phyloP scores from a whole-genome alignment of 2,888 invertebrate genomes.

The Argyresthia goedartella region DNA sequence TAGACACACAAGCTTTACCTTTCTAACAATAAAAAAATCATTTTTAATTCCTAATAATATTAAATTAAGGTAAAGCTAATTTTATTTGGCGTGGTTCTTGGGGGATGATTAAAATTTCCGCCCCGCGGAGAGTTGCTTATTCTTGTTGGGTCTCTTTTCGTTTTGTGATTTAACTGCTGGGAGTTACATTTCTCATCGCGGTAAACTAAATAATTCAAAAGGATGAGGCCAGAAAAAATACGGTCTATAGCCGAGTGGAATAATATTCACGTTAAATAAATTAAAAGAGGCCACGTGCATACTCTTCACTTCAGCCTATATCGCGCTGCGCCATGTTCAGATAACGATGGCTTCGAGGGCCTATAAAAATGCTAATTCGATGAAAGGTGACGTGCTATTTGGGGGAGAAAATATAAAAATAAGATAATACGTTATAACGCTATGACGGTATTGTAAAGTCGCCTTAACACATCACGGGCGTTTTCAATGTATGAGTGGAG shows the following conservation, averaged over 20 bases:
- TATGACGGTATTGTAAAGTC: no score
- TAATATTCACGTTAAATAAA: neutral
- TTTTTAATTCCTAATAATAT: slow-evolving; percentile 18
- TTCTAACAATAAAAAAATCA: slow-evolving; percentile 27
- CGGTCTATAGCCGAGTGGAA: neutral
- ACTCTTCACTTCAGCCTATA: slow-evolving; percentile 22
- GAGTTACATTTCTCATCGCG: neutral
- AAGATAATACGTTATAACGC: slow-evolving; percentile 8
- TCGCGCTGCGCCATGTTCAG: slow-evolving; percentile 24
- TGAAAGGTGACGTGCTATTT: slow-evolving; percentile 31
- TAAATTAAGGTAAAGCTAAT: neutral
- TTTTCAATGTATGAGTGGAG: no score
- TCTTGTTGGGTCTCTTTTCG: neutral
- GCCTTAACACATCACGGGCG: no score
- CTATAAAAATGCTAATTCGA: slow-evolving; percentile 52
- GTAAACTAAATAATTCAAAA: neutral
- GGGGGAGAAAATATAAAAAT: slow-evolving; percentile 22
- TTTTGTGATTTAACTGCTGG: neutral
- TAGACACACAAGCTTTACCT: slow-evolving; percentile 26
- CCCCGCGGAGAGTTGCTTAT: neutral
- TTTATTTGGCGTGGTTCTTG: neutral
- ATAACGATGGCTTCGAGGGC: slow-evolving; percentile 34
- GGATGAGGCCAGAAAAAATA: no score
- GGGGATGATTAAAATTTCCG: neutral
- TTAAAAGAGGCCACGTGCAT: neutral